Base-by-base conservation (phyloP, 2,113 vertebrate species). In the Ochotona curzoniae region DNA sequence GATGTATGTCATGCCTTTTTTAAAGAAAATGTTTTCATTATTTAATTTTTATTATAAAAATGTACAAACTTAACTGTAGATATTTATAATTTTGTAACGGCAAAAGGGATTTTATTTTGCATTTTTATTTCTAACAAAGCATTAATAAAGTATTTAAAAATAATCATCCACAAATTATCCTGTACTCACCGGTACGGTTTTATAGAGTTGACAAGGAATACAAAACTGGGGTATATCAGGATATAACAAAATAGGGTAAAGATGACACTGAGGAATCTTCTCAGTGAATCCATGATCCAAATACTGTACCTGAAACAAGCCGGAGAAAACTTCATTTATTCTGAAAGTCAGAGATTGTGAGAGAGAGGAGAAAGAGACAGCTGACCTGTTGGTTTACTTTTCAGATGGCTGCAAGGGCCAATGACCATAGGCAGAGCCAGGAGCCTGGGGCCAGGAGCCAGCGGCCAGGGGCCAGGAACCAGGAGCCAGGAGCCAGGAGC, bases 231-330 rank as follows among this genome's bases (percentile, higher is more conserved):
- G 98, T 90, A 98, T 97, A 54, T 97, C 97, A 4, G 98, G 97
- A 97, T 98, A 99, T 17, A 99, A 97, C 23, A 99, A 97, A 87
- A 96, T 97, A 30, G 99, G 99, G 79, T 99, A 99, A 64, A 99
- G 98, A 71, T 99, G 99, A 92, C 99, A 99, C 66, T 98, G 98
- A 15, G 98, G 99, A 96, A 99, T 99, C 97, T 97, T 99, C 97
- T 99, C 99, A 73, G 98, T 97, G 70, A 97, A 97, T 14, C 99
- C 99, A 54, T 61, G 98, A 97, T 99, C 99, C 94, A 99, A 96
- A 76, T 94, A 95, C 9, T 89, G 95, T 64, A 97, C 96, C 96
- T 97, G 83, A 84, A 94, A 94, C 1, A 94, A 13, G 28, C 15
- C 80, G 92, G 88, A 83, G 49, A 84, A 80, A 94, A 44, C 70